Base-by-base conservation (phyloP, 2,888 invertebrate species). In the Atethmia centrago region DNA sequence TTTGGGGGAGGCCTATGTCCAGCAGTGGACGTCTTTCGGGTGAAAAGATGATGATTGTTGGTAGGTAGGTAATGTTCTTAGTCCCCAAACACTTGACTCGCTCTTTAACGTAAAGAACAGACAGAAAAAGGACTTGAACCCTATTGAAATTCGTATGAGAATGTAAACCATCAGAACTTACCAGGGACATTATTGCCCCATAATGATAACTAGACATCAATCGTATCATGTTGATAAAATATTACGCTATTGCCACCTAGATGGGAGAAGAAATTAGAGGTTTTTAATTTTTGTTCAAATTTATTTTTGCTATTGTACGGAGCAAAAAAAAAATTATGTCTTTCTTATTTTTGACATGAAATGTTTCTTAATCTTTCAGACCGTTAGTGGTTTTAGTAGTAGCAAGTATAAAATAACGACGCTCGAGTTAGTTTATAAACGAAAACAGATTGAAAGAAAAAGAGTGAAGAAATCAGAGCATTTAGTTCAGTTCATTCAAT, bases 401-500 rank as follows among this genome's bases (percentile, higher is more conserved):
- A 36, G 16, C 31, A 51, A 31, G 19, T 53, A 16, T n/a, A 28
- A 8, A 21, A 45, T 59, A 51, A 55, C n/a, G 45, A 42, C 9
- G 12, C 1, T 25, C 14, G 1, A 77, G 45, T 53, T 31, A 71
- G 25, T 59, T 65, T 25, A 14, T 42, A 73, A 25, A 63, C 56
- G 31, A 66, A 56, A 40, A n/a, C 47, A 42, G 49, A 65, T 77
- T 58, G n/a, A 19, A 61, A 58, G 51, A 40, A 77, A 66, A 69
- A 47, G n/a, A 58, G 56, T n/a, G 28, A 65, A 65, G 36, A 82
- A 78, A 70, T 70, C 83, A 63, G 45, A 55, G 61, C 65, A n/a
- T 73, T 72, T 51, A 59, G 53, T 69, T 66, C 53, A 72, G 66
- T 82, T 84, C 63, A 74, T 72, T 70, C 69, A 72, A 72, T 78